Evolutionary conservation across 2,113 vertebrate species (phyloP), one percentile per base, ranked within the genome.

Genomic region (Alosa alosa): DNA sequence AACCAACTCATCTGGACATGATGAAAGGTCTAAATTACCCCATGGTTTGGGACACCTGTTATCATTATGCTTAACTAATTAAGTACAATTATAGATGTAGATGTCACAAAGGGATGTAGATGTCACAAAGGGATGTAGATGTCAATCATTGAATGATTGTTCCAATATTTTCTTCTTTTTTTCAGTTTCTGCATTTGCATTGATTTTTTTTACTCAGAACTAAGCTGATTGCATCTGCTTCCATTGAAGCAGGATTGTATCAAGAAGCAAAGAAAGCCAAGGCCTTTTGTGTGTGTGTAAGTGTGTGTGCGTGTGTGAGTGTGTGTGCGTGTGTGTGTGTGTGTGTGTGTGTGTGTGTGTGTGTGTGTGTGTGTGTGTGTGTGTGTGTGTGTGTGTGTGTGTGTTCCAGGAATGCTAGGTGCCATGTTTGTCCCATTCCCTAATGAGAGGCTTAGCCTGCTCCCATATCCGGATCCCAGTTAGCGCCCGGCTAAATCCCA

Each of bases 401-500:
- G 47, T 17, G 15, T 55, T 72, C 2, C 25, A 3, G 64, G 64
- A 72, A 72, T 31, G 64, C 64, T 15, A 72, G 64, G 64, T 72
- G 64, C 25, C 64, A 36, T 72, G 64, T 72, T 72, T 25, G 64
- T 72, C 64, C 25, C 64, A 72, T 88, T 31, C 57, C 46, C 9
- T n/a, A 84, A 82, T 75, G 75, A 81, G 36, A 82, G 47, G 75
- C 82, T 49, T 84, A 82, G 49, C 49, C 52, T 84, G 47, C 55
- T 52, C 44, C 82, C 44, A 84, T 75, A 82, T 46, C 47, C 50
- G 46, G 82, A 88, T 85, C 46, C 82, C 82, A 83, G 72, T 52
- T 84, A 88, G 83, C 57, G 89, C 82, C 64, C 68, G 60, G 78
- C 25, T 87, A 86, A 90, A 89, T 20, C 82, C 84, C 17, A 55